phyloP scores from a whole-genome alignment of 2,797 vertebrate genomes.

The Enteromius argenteus region DNA sequence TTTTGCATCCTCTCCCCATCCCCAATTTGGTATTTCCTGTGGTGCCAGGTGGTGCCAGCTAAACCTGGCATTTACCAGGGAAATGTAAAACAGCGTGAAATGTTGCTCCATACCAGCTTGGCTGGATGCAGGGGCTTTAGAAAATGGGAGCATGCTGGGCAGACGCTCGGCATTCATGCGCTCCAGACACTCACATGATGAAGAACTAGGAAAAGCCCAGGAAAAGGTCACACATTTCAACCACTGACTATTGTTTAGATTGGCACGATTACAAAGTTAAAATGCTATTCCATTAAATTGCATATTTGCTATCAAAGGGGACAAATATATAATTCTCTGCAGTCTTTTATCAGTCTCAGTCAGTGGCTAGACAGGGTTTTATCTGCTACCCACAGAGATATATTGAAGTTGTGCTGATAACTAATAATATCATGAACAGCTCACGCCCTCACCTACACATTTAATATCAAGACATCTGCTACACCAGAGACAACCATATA shows the following conservation, averaged over 20 bases:
- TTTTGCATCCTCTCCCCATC: constrained; percentile 31
- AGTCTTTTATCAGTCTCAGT: constrained; percentile 27
- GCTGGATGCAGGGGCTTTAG: constrained; percentile 46
- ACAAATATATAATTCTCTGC: constrained; percentile 6
- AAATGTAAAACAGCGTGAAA: constrained; percentile 57
- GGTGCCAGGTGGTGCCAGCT: constrained; percentile 47
- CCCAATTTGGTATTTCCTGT: constrained; percentile 37
- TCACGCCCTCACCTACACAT: constrained; percentile 12
- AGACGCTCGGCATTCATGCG: constrained; percentile 16
- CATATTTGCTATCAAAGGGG: constrained; percentile 7
- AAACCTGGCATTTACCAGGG: constrained; percentile 53
- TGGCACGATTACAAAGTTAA: not conserved
- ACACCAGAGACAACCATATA: not conserved
- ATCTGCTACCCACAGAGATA: constrained; percentile 23
- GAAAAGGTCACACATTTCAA: constrained; percentile 38
- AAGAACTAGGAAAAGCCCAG: constrained; percentile 30
- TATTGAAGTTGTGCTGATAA: constrained; percentile 39
- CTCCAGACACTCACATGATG: constrained; percentile 33
- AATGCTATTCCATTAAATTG: constrained; percentile 29
- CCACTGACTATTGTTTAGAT: constrained; percentile 41
- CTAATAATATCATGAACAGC: constrained; percentile 18
- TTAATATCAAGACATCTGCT: constrained; percentile 18
- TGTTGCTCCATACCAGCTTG: constrained; percentile 38
- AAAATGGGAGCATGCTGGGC: constrained; percentile 34
- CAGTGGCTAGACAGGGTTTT: constrained; percentile 22